Evolutionary conservation across 2,797 vertebrate genomes (phyloP).

Genomic region (Cichlasoma orientale): DNA sequence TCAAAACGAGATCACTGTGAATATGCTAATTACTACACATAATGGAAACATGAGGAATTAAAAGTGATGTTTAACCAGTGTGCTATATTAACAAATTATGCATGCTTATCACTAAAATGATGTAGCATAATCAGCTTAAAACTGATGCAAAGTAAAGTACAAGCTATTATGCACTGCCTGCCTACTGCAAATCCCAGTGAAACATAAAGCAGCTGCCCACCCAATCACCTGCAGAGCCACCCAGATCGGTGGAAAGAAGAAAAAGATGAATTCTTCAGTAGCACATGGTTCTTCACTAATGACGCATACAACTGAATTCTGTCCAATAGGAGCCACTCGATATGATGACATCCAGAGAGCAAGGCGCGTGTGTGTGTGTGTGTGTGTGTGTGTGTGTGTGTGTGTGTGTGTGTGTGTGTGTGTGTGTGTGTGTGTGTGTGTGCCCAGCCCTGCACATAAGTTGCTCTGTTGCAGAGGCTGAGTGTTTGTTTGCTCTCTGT

Average conservation of each 20-base stretch:
- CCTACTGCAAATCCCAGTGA: not conserved
- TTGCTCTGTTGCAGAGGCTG: not conserved
- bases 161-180: not conserved
- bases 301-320: not conserved
- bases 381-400: not conserved
- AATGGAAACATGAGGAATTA: not conserved
- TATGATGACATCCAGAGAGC: not conserved
- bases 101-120: not conserved
- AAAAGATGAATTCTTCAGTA: not conserved
- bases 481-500: conserved; percentile 21
- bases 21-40: not conserved
- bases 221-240: not conserved
- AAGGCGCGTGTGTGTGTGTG: not conserved
- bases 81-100: not conserved
- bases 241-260: not conserved
- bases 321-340: not conserved
- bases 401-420: not conserved
- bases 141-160: not conserved
- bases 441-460: not conserved
- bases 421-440: not conserved
- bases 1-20: not conserved
- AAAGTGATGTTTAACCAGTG: not conserved
- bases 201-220: not conserved
- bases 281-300: conserved; percentile 5
- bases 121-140: not conserved